Percentiles rank a stretch among this genome's conserved stretches.
These are phyloP conservation scores for Aphaenogaster ashmeadi DNA, from an alignment of 1,140 invertebrate genomes.

Conservation along the genomic window DNA sequence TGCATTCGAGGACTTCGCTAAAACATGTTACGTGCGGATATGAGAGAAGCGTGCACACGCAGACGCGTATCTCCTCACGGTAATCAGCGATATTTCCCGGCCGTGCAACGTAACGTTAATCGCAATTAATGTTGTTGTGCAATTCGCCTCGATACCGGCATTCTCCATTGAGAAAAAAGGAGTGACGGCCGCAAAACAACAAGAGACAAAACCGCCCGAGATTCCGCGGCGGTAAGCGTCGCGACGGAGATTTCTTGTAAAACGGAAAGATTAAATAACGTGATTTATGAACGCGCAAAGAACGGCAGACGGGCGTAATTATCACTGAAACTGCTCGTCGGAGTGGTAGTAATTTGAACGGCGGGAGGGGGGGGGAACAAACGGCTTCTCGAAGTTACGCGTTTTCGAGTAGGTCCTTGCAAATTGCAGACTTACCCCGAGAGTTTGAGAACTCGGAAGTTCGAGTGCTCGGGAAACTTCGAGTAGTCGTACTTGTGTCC, in stretches of 20 bases:
- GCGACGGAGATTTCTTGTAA: slow-evolving; percentile 47
- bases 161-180: slow-evolving; percentile 39
- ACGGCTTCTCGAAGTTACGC: slow-evolving; percentile 59
- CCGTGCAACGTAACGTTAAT: slow-evolving; percentile 73
- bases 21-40: slow-evolving; percentile 68
- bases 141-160: slow-evolving; percentile 59
- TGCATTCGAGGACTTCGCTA: slow-evolving; percentile 66
- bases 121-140: slow-evolving; percentile 75
- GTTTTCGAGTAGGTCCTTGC: slow-evolving; percentile 62
- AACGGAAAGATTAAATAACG: slow-evolving; percentile 52
- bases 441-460: slow-evolving; percentile 61
- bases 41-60: slow-evolving; percentile 41
- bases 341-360: slow-evolving; percentile 52
- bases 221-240: neutral
- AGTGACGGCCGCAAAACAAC: slow-evolving; percentile 11
- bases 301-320: slow-evolving; percentile 47
- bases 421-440: slow-evolving; percentile 53
- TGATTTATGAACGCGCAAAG: slow-evolving; percentile 48
- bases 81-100: slow-evolving; percentile 71
- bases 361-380: neutral
- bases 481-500: slow-evolving; percentile 47
- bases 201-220: neutral
- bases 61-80: slow-evolving; percentile 64
- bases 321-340: slow-evolving; percentile 35
- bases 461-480: slow-evolving; percentile 55